Conservation (phyloP, 2,797 vertebrate genomes). For the Orientallactaga sibirica region DNA sequence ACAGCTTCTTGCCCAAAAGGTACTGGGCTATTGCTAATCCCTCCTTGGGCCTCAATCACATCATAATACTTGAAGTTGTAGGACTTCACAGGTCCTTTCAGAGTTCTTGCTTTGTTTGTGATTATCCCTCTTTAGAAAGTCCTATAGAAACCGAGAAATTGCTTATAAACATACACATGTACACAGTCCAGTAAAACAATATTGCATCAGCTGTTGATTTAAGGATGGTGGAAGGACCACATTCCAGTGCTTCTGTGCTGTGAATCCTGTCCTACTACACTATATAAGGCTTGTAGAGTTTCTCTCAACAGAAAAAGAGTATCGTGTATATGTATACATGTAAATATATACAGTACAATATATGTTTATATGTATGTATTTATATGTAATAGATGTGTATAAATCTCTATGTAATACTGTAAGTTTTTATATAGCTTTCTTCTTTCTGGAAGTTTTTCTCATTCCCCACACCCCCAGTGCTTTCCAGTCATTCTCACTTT, state of each 20-base stretch:
- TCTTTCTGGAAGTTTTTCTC: slow-evolving; percentile 6
- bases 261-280: slow-evolving; percentile 22
- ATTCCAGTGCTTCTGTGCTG: slow-evolving; percentile 45
- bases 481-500: neutral
- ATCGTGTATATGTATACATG: neutral
- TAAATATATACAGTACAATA: neutral
- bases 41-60: neutral
- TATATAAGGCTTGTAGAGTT: neutral
- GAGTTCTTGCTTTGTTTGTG: slow-evolving; percentile 26
- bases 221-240: slow-evolving; percentile 12
- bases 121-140: neutral
- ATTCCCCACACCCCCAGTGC: neutral
- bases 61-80: slow-evolving; percentile 10
- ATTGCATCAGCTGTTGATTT: slow-evolving; percentile 26
- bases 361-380: neutral
- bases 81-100: slow-evolving; percentile 24
- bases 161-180: neutral
- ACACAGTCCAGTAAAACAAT: neutral
- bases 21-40: slow-evolving; percentile 32
- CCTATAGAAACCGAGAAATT: neutral
- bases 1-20: slow-evolving; percentile 44
- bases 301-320: neutral
- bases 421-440: neutral
- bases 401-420: neutral
- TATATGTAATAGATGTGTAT: neutral